Evolutionary conservation across 2,113 vertebrate genomes (phyloP).

Genomic region (Pelmatolapia mariae): DNA sequence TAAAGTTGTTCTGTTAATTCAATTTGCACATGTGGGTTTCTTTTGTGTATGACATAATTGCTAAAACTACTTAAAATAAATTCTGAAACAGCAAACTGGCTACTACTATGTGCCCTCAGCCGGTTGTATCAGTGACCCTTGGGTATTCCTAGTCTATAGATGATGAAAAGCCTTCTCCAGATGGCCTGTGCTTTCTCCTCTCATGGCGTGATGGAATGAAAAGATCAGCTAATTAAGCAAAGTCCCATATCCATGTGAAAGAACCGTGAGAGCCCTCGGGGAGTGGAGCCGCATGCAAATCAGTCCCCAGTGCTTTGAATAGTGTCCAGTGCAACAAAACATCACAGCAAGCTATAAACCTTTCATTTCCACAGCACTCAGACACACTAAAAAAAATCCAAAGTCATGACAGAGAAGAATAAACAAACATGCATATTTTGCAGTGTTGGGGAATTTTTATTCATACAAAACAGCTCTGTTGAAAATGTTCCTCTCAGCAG

Average conservation of each 20-base stretch:
- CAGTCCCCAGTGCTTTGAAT: conserved; percentile 32
- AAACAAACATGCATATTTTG: conserved; percentile 14
- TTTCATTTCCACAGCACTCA: conserved; percentile 48
- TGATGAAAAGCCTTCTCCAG: conserved; percentile 61
- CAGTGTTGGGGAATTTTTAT: neutral
- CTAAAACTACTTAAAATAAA: neutral
- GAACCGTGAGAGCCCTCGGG: conserved; percentile 38
- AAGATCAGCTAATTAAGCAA: conserved; percentile 73
- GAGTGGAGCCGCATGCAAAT: conserved; percentile 63
- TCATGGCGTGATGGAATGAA: conserved; percentile 66
- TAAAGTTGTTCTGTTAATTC: neutral
- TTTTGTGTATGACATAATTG: neutral
- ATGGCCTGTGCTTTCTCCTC: conserved; percentile 68
- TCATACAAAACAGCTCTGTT: conserved; percentile 10
- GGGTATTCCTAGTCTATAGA: conserved; percentile 36
- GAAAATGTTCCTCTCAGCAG: neutral
- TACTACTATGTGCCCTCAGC: neutral
- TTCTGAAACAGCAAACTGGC: neutral
- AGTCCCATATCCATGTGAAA: conserved; percentile 70
- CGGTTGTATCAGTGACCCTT: conserved; percentile 22
- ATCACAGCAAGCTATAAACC: conserved; percentile 38
- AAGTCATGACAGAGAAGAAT: conserved; percentile 15
- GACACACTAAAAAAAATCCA: conserved; percentile 6
- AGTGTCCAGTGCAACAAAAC: conserved; percentile 22
- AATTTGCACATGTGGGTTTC: neutral